phyloP scores from a whole-genome alignment of 2,113 vertebrate genomes.

The Actinemys pallida region DNA sequence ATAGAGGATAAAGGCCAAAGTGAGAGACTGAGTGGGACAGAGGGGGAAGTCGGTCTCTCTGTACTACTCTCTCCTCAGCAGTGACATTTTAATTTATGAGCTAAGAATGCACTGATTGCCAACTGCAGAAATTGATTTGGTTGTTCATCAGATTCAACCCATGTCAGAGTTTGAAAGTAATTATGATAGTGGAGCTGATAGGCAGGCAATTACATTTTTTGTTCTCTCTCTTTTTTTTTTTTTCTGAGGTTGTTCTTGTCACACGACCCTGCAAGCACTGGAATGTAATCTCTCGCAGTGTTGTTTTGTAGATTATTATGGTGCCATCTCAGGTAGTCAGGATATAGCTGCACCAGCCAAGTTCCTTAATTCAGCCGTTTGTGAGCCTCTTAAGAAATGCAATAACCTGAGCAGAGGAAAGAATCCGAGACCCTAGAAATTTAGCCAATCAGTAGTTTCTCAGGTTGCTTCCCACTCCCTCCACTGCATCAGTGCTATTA shows the following conservation, averaged over 20 bases:
- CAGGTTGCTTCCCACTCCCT: not conserved
- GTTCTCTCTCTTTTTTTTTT: not conserved
- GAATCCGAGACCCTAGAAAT: not conserved
- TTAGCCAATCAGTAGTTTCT: not conserved
- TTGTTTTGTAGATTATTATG: constrained; percentile 26
- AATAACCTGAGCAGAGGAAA: constrained; percentile 6
- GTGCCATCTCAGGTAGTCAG: not conserved
- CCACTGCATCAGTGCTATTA: not conserved
- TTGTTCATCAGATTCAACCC: constrained; percentile 82
- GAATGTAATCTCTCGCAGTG: constrained; percentile 4
- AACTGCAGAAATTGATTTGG: constrained; percentile 81
- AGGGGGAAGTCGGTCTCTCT: not conserved
- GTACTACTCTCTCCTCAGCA: constrained; percentile 43
- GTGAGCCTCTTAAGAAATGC: constrained; percentile 19
- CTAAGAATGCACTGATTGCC: constrained; percentile 74
- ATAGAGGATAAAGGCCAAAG: not conserved
- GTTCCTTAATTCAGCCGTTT: constrained; percentile 27
- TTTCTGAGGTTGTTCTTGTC: constrained; percentile 57
- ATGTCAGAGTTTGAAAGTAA: constrained; percentile 82
- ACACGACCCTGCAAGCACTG: constrained; percentile 19
- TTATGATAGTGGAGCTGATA: constrained; percentile 82
- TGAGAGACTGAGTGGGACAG: not conserved
- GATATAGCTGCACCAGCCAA: not conserved
- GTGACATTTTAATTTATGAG: constrained; percentile 84
- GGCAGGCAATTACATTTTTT: constrained; percentile 80